phyloP scores from a whole-genome alignment of 1,140 invertebrate genomes.

The Drosophila bocqueti region DNA sequence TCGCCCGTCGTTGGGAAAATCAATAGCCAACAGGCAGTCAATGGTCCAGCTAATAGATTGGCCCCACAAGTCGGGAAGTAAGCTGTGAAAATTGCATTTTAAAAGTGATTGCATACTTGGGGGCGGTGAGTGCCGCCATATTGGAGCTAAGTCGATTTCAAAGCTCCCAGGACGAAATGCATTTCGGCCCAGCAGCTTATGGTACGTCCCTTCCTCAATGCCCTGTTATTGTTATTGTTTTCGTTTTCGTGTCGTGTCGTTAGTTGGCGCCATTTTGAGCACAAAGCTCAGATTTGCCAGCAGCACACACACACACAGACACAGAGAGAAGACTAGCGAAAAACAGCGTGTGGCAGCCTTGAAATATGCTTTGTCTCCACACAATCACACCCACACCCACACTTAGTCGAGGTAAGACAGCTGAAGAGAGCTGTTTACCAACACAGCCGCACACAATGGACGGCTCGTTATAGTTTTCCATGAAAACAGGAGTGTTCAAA shows the following conservation, averaged over 20 bases:
- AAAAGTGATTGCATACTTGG: slow-evolving; percentile 42
- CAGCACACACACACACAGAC: slow-evolving; percentile 40
- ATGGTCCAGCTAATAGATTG: slow-evolving; percentile 56
- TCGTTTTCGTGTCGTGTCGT: slow-evolving; percentile 50
- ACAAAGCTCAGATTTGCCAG: slow-evolving; percentile 72
- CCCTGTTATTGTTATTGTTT: slow-evolving; percentile 39
- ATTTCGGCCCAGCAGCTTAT: slow-evolving; percentile 27
- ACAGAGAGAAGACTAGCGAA: slow-evolving; percentile 17
- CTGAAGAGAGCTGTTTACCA: slow-evolving; percentile 33
- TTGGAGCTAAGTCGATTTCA: slow-evolving; percentile 14
- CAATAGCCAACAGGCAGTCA: slow-evolving; percentile 61
- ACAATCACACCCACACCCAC: slow-evolving; percentile 9
- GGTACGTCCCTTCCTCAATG: slow-evolving; percentile 16
- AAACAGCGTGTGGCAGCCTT: slow-evolving; percentile 62
- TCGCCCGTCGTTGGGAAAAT: slow-evolving; percentile 54
- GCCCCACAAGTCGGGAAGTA: slow-evolving; percentile 5
- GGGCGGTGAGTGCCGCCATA: slow-evolving; percentile 29
- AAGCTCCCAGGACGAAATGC: slow-evolving; percentile 6
- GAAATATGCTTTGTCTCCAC: slow-evolving; percentile 62
- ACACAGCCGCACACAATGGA: slow-evolving; percentile 15
- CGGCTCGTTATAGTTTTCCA: slow-evolving; percentile 59
- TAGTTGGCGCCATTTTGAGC: slow-evolving; percentile 65
- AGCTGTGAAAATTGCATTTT: slow-evolving; percentile 38
- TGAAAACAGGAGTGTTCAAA: slow-evolving; percentile 11
- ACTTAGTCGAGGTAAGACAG: slow-evolving; percentile 9